Percentiles rank a stretch among this genome's conserved stretches.
phyloP scores from a whole-genome alignment of 2,888 invertebrate genomes.

The Lycophotia porphyrea region DNA sequence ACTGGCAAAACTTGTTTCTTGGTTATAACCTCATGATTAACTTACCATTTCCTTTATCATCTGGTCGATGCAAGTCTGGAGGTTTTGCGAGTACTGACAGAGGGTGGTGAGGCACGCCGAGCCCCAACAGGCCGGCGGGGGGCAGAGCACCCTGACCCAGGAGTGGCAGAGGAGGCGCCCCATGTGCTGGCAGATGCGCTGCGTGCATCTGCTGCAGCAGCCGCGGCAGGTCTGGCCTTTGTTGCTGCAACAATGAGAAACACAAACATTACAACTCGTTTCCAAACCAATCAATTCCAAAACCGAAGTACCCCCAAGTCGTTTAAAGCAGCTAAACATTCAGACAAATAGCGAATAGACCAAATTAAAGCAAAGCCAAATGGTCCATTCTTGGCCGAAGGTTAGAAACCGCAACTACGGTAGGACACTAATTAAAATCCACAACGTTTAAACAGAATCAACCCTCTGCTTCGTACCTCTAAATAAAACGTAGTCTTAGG shows the following conservation, averaged over 20 bases:
- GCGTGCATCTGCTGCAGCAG: conserved; percentile 98
- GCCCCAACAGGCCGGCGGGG: conserved; percentile 92
- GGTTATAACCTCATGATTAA: neutral
- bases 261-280: conserved; percentile 25
- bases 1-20: conserved; percentile 7
- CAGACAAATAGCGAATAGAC: conserved; percentile 25
- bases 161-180: conserved; percentile 92
- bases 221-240: conserved; percentile 95
- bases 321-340: conserved; percentile 35
- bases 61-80: conserved; percentile 94
- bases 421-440: conserved; percentile 53
- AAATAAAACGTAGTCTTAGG: conserved; percentile 43
- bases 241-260: conserved; percentile 91
- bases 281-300: conserved; percentile 16
- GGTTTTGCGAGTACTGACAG: conserved; percentile 94
- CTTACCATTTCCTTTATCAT: conserved; percentile 94
- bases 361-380: conserved; percentile 36
- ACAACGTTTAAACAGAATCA: conserved; percentile 49
- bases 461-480: conserved; percentile 33
- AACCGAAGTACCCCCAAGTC: conserved; percentile 11
- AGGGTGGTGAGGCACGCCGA: conserved; percentile 93
- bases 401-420: conserved; percentile 47
- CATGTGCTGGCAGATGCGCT: conserved; percentile 94
- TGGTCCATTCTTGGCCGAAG: conserved; percentile 18
- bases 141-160: conserved; percentile 88